These are phyloP conservation scores for Budorcas taxicolor DNA, from an alignment of 2,113 vertebrate genomes.

Conservation along the genomic window DNA sequence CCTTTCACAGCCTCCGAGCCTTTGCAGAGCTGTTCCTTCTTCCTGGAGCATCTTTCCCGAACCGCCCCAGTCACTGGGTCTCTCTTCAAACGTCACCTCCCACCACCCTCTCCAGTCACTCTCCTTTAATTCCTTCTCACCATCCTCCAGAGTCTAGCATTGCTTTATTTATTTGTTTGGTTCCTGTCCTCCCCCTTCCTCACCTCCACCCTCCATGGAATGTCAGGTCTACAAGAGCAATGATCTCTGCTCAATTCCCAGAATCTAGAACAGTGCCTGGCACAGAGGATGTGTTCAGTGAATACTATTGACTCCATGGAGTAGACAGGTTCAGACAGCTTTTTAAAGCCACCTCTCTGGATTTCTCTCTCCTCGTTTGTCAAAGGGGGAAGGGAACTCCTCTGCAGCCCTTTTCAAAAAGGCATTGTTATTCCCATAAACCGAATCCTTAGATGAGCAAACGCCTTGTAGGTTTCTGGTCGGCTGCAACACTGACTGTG, in stretches of 20 bases:
- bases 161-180: neutral
- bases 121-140: neutral
- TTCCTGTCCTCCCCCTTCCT: neutral
- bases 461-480: rapidly evolving
- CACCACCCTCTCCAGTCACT: neutral
- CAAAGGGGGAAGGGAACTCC: neutral
- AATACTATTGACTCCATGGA: neutral
- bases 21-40: neutral
- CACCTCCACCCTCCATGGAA: neutral
- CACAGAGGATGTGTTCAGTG: neutral
- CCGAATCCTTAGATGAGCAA: neutral
- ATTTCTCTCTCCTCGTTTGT: neutral
- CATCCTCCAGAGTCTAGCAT: neutral
- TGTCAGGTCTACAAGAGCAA: neutral
- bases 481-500: neutral
- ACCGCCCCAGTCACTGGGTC: neutral
- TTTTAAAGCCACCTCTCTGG: neutral
- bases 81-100: neutral
- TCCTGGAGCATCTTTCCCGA: neutral
- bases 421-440: no score
- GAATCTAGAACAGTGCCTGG: neutral
- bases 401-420: neutral
- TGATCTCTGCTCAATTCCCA: neutral
- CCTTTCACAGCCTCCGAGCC: neutral
- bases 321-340: neutral